phyloP scores from a whole-genome alignment of 2,113 vertebrate genomes.

The Suncus etruscus region DNA sequence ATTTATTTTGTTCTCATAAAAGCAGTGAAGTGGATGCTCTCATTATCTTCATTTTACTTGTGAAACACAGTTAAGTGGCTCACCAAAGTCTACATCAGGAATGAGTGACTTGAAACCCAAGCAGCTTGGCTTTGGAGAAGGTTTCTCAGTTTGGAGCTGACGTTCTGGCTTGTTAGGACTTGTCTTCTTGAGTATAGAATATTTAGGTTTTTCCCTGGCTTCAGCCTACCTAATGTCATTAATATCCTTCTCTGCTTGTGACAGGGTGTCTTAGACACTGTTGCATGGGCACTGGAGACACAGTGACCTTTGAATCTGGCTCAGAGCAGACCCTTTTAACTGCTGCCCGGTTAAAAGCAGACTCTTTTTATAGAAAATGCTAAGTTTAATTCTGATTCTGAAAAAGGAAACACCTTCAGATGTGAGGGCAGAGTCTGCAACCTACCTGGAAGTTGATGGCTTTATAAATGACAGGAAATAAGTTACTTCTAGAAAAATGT shows the following conservation, averaged over 20 bases:
- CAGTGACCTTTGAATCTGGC: not conserved
- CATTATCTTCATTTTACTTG: conserved; percentile 28
- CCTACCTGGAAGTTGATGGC: not conserved
- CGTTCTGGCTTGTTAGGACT: not conserved
- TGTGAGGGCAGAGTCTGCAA: too few relatives aligned
- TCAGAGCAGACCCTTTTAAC: too few relatives aligned
- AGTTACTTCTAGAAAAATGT: conserved; percentile 5
- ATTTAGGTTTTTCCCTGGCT: not conserved
- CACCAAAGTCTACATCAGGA: not conserved
- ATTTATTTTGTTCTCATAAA: conserved; percentile 27
- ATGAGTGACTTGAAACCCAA: conserved; percentile 19
- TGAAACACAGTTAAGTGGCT: conserved; percentile 21
- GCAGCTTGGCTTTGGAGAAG: not conserved
- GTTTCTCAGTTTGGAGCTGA: not conserved
- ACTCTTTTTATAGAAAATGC: too few relatives aligned
- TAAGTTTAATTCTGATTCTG: too few relatives aligned
- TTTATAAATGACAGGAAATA: conserved; percentile 20
- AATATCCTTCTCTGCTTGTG: not conserved
- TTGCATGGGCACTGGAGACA: not conserved
- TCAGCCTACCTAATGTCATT: not conserved
- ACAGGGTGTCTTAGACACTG: not conserved
- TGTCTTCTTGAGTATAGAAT: too few relatives aligned
- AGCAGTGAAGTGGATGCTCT: not conserved
- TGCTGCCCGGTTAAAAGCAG: not conserved
- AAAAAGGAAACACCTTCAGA: too few relatives aligned